These are phyloP conservation scores for Tapirus terrestris DNA, from an alignment of 2,113 vertebrate genomes.

Conservation along the genomic window DNA sequence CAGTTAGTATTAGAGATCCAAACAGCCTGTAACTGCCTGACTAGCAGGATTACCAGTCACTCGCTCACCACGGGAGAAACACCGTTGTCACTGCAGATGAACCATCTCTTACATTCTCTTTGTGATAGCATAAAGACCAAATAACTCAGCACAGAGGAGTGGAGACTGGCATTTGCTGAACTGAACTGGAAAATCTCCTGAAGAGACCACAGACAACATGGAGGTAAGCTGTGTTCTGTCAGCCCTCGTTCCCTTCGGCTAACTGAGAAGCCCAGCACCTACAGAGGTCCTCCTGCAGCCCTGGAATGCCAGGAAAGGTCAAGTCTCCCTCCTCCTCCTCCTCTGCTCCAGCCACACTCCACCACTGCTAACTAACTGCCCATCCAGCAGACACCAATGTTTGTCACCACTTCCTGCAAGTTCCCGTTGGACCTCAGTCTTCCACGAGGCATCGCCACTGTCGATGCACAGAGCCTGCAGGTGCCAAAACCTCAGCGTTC, in stretches of 20 bases:
- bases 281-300: neutral
- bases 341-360: neutral
- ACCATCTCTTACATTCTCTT: neutral
- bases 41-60: neutral
- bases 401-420: neutral
- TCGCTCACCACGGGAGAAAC: neutral
- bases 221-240: neutral
- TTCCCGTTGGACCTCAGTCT: neutral
- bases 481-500: neutral
- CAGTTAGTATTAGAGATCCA: neutral
- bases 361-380: neutral
- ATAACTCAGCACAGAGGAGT: neutral
- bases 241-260: neutral
- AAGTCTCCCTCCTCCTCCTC: neutral
- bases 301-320: neutral
- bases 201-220: neutral
- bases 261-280: neutral
- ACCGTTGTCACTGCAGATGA: neutral
- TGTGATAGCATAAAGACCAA: neutral
- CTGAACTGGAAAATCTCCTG: neutral
- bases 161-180: neutral
- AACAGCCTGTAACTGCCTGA: neutral
- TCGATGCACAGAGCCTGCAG: neutral
- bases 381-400: neutral
- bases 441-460: neutral